Conservation (phyloP, 2,113 vertebrate species). For the Dromiciops gliroides region DNA sequence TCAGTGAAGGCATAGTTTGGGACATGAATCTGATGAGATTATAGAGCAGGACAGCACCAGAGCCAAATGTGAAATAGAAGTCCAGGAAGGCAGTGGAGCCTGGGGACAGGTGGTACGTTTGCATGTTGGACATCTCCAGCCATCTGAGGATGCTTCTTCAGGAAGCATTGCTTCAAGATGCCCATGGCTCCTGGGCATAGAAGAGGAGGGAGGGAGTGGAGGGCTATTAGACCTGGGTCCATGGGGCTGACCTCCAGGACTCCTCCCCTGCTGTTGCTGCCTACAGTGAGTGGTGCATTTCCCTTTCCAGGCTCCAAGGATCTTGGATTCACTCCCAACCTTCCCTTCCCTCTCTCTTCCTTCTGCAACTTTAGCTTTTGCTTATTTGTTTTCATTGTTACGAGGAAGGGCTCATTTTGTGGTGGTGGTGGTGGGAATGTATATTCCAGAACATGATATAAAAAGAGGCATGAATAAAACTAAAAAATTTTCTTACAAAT, state of each 20-base stretch:
- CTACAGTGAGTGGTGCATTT: background rate
- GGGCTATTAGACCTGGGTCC: background rate
- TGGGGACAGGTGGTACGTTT: conserved; percentile 63
- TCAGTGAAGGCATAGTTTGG: conserved; percentile 95
- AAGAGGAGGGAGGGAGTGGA: background rate
- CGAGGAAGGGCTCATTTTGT: background rate
- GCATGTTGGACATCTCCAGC: background rate
- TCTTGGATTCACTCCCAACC: background rate
- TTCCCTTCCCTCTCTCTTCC: background rate
- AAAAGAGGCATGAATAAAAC: background rate
- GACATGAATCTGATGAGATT: conserved; percentile 94
- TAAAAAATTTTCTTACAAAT: background rate
- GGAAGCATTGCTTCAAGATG: background rate
- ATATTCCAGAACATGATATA: background rate
- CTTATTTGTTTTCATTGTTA: background rate
- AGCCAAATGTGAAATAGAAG: conserved; percentile 93
- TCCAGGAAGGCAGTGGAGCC: conserved; percentile 87
- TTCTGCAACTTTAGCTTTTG: background rate
- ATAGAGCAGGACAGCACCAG: conserved; percentile 94
- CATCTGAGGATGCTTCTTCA: background rate
- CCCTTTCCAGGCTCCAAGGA: background rate
- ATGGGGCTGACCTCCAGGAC: background rate
- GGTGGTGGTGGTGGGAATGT: too few species aligned
- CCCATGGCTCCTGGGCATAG: background rate
- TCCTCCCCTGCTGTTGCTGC: background rate